These are phyloP conservation scores for Halichoerus grypus DNA, from an alignment of 2,113 vertebrate species.

Conservation along the genomic window DNA sequence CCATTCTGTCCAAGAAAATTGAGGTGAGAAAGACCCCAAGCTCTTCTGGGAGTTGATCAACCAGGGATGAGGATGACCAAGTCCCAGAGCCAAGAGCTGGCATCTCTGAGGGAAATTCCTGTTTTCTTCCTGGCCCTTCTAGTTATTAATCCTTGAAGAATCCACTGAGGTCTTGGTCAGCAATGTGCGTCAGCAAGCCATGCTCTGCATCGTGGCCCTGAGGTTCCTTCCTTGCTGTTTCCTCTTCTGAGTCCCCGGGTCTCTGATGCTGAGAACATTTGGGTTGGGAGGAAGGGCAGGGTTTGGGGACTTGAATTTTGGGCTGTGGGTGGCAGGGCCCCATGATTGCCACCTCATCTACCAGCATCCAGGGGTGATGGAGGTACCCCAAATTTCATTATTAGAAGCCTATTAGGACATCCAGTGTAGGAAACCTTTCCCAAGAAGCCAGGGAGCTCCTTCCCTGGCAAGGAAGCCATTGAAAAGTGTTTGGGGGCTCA, in stretches of 20 bases:
- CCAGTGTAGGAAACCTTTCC: not conserved
- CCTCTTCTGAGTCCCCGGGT: not conserved
- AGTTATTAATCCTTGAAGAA: slow-evolving; percentile 73
- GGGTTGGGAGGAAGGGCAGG: not conserved
- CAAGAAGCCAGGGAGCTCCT: accelerated
- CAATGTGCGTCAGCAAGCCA: slow-evolving; percentile 56
- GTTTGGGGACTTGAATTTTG: not conserved
- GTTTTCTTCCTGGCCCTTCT: not conserved
- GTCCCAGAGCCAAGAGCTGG: accelerated
- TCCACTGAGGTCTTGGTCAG: not conserved
- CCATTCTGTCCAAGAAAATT: slow-evolving; percentile 60
- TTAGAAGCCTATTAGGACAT: not conserved
- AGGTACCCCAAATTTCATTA: too few relatives aligned
- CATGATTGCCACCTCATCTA: not conserved
- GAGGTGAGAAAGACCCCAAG: slow-evolving; percentile 58
- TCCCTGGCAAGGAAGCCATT: not conserved
- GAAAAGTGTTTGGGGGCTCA: not conserved
- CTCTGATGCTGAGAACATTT: not conserved
- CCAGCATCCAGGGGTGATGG: not conserved
- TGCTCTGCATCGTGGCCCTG: slow-evolving; percentile 72
- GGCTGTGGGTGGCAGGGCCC: not conserved
- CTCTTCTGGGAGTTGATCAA: not conserved
- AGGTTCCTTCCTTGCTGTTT: slow-evolving; percentile 53
- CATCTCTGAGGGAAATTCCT: not conserved
- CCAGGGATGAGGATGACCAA: accelerated